Conservation (phyloP, 1,140 invertebrate species). For the Bombyx mandarina region DNA sequence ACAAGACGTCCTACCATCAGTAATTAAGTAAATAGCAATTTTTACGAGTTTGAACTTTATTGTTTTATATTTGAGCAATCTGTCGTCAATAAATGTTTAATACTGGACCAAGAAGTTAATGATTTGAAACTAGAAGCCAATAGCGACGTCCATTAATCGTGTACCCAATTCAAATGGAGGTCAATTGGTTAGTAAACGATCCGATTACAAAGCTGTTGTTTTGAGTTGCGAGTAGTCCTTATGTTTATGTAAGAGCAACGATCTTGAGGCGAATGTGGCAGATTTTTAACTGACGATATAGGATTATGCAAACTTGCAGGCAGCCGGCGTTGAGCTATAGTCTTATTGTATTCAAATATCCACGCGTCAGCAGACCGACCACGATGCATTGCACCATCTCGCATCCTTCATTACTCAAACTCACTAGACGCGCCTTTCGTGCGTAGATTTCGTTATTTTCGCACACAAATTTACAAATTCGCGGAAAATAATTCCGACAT, state of each 20-base stretch:
- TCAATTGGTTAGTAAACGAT: conserved; percentile 36
- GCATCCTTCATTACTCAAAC: conserved; percentile 28
- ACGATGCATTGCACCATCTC: conserved; percentile 12
- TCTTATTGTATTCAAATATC: conserved; percentile 63
- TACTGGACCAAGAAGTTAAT: conserved; percentile 29
- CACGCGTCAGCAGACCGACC: conserved; percentile 27
- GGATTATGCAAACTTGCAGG: conserved; percentile 45
- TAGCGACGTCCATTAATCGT: conserved; percentile 38
- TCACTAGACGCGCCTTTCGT: conserved; percentile 23
- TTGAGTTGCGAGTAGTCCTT: not conserved
- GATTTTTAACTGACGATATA: conserved; percentile 36
- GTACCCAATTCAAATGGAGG: conserved; percentile 53
- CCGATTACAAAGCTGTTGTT: not conserved
- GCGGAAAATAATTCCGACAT: no score
- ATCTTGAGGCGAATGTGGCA: conserved; percentile 39
- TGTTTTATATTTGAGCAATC: no score
- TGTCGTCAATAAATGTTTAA: no score
- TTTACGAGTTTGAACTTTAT: no score
- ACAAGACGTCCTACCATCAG: no score
- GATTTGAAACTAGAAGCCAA: conserved; percentile 15
- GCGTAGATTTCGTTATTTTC: conserved; percentile 11
- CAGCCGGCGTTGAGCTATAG: conserved; percentile 55
- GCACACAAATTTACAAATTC: no score
- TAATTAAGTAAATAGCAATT: no score
- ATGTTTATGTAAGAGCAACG: conserved; percentile 6